Evolutionary conservation across 2,113 vertebrate genomes (phyloP), one percentile per base, ranked within the genome.

Genomic region (Tachysurus fulvidraco): DNA sequence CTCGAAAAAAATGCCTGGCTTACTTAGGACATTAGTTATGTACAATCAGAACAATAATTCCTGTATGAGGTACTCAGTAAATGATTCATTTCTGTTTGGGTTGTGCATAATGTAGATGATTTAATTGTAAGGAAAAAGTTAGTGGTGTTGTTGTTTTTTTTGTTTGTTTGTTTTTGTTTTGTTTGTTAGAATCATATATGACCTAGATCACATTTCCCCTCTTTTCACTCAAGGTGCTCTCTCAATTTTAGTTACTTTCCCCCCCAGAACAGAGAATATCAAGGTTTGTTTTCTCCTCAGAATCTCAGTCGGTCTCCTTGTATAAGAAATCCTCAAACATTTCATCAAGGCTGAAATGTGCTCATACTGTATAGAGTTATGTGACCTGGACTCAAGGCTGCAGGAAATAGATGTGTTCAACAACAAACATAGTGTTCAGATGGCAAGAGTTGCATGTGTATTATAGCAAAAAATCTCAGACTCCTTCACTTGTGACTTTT

Each of bases 371-470:
- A 81, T 64, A 50, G 25, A n/a, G 60, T 9, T 81, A 67, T 71
- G 52, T 71, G 54, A 83, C 69, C 83, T 69, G 81, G 62, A 60
- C 59, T 71, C 17, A 57, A 81, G 76, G 55, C 81, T 81, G 84
- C 30, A 28, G 74, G 13, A n/a, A 77, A 65, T 82, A 89, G 87
- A 91, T 89, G 89, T 78, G 80, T 73, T 92, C 90, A 90, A 90
- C 88, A 91, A 89, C 90, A 89, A 90, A 90, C 91, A 89, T 82
- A 90, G 87, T 87, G 84, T 80, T 86, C 76, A 86, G 55, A 54
- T 52, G 44, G 81, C 83, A 84, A 86, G 64, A 87, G 83, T 87
- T 85, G 91, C 81, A 85, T 81, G 67, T 88, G 80, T 71, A 83
- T 88, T 91, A 90, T 89, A 85, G 83, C 71, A 41, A 57, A 89